Evolutionary conservation across 2,888 invertebrate species (phyloP), one percentile per base, ranked within the genome.

Genomic region (Papilio elwesi): DNA sequence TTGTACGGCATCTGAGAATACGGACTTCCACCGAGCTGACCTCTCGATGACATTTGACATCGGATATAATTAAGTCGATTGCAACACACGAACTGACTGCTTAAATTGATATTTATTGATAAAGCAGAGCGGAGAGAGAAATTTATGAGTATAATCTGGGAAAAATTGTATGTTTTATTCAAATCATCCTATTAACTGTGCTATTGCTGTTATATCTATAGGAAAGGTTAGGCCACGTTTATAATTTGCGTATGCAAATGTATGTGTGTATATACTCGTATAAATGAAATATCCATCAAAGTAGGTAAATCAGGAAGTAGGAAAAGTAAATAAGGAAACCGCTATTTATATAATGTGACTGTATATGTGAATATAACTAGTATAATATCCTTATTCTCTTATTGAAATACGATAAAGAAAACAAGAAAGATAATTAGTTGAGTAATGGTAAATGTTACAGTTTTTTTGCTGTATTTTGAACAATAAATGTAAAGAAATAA

Each of bases 41-140:
- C 62, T 52, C 36, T 16, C 52, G 15, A 53, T 53, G 49, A 64
- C 72, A 65, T 65, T 69, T 68, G 68, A 73, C 68, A 69, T 57
- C 57, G 43, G 57, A 73, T 57, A 68, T 72, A 72, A 72, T 72
- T 68, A 73, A 57, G 68, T 64, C 55, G 26, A 26, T 55, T 68
- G 55, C 26, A 59, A 13, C 8, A 55, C 43, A 52, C 53, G 36
- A 68, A 72, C 53, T 53, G 63, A 9, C 67, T 66, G 66, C 66
- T 59, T 48, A 16, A 63, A 72, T 68, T 67, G 62, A 71, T 62
- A 71, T 71, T 67, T 62, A 67, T 71, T 43, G 59, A 59, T 67
- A 52, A 67, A 16, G 47, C 52, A n/a, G 4, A 26, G 26, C 26
- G 26, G 26, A 26, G 6, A 43, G 47, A 12, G 48, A 57, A 57